These are phyloP conservation scores for Lumbricus terrestris DNA, from an alignment of 2,888 invertebrate genomes.

Conservation along the genomic window DNA sequence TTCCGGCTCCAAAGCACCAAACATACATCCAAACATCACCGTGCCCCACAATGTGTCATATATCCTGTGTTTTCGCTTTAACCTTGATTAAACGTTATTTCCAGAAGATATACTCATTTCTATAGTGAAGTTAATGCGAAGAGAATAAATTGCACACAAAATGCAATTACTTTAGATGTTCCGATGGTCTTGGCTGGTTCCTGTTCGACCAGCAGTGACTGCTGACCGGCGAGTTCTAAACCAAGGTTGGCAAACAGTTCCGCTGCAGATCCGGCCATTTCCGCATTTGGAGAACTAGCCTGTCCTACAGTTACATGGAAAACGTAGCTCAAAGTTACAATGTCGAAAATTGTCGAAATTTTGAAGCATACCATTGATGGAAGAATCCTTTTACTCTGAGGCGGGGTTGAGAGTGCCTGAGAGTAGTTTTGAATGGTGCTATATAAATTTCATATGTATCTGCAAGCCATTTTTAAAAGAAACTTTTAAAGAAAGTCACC, in stretches of 20 bases:
- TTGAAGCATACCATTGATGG: not conserved
- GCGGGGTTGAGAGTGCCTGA: not conserved
- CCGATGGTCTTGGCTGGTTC: not conserved
- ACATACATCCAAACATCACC: too few relatives aligned
- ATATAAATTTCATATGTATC: not conserved
- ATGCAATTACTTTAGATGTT: not conserved
- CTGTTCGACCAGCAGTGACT: slow-evolving; percentile 22
- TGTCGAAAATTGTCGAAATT: not conserved
- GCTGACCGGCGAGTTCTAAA: slow-evolving; percentile 45
- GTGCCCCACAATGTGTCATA: too few relatives aligned
- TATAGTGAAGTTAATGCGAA: not conserved
- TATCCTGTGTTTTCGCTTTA: too few relatives aligned
- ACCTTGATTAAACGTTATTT: too few relatives aligned
- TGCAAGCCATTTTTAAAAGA: too few relatives aligned
- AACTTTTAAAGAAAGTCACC: not conserved
- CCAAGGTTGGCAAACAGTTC: slow-evolving; percentile 47
- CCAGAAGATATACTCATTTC: too few relatives aligned
- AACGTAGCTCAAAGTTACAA: not conserved
- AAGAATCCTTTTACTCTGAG: not conserved
- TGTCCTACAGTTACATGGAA: slow-evolving; percentile 47
- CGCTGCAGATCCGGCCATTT: slow-evolving; percentile 44
- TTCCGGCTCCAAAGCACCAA: too few relatives aligned
- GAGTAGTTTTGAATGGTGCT: not conserved
- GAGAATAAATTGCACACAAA: not conserved
- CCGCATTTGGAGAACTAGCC: slow-evolving; percentile 49